A percentile compares a stretch with the other conserved stretches of the same genome.
Evolutionary conservation across 2,888 invertebrate species (phyloP).

Genomic region (Stramonita haemastoma): DNA sequence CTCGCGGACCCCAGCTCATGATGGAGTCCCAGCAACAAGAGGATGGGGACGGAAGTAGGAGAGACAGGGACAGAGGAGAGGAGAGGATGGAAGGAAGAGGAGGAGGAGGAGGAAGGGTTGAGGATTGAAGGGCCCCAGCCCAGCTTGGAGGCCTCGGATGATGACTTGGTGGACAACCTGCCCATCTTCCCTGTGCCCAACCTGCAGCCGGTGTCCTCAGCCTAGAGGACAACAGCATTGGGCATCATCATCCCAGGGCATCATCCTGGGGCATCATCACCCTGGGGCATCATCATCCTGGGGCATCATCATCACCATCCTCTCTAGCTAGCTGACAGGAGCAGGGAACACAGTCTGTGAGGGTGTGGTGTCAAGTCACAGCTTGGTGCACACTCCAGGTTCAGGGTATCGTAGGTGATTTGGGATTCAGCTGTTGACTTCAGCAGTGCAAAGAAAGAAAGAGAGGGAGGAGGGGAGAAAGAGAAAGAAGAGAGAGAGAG

Average conservation of each 20-base stretch:
- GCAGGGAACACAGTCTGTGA: too few species aligned
- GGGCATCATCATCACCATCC: too few species aligned
- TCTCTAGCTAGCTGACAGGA: too few species aligned
- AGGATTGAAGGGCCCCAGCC: constrained; percentile 49
- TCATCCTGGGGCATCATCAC: too few species aligned
- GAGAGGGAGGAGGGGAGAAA: too few species aligned
- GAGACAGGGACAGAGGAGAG: neutral
- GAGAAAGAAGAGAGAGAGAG: neutral
- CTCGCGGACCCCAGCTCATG: neutral
- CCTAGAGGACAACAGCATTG: neutral
- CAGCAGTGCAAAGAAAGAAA: neutral
- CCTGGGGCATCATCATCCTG: too few species aligned
- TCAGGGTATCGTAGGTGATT: too few species aligned
- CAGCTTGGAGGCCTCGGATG: constrained; percentile 49
- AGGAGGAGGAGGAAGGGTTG: constrained; percentile 42
- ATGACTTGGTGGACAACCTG: constrained; percentile 31
- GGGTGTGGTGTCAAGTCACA: too few species aligned
- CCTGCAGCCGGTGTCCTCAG: constrained; percentile 35
- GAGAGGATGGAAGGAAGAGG: constrained; percentile 1
- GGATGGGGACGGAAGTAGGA: neutral
- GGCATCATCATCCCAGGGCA: too few species aligned
- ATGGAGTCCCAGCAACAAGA: neutral
- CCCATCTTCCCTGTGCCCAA: constrained; percentile 48
- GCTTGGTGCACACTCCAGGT: too few species aligned
- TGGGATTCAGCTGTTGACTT: neutral